phyloP scores from a whole-genome alignment of 2,888 invertebrate genomes.

The Auanema freiburgensis region DNA sequence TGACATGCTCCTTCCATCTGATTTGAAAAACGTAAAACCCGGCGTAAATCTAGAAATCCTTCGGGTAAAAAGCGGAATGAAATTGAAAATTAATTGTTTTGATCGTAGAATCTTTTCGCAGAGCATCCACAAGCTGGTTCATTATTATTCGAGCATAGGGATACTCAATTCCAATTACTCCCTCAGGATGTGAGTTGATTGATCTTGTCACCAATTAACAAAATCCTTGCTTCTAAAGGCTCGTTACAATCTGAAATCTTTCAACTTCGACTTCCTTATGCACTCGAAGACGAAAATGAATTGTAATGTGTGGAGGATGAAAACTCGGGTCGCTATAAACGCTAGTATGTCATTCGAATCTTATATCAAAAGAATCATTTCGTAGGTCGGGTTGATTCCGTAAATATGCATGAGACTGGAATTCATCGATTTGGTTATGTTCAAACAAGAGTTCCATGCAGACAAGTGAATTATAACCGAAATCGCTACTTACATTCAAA shows the following conservation, averaged over 20 bases:
- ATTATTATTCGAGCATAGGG: conserved; percentile 60
- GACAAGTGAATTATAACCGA: conserved; percentile 9
- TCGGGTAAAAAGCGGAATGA: conserved; percentile 27
- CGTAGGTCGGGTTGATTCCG: conserved; percentile 57
- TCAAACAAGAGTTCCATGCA: conserved; percentile 47
- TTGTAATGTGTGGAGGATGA: conserved; percentile 63
- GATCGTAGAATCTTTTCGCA: conserved; percentile 46
- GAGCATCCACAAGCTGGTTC: conserved; percentile 63
- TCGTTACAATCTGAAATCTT: conserved; percentile 42
- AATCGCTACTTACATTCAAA: too few relatives aligned
- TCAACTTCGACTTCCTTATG: conserved; percentile 57
- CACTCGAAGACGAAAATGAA: conserved; percentile 58
- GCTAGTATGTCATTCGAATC: conserved; percentile 47
- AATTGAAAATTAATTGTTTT: background rate
- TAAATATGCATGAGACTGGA: conserved; percentile 64
- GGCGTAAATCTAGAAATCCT: conserved; percentile 52
- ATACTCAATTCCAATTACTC: conserved; percentile 54
- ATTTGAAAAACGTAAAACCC: conserved; percentile 44
- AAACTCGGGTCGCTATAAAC: conserved; percentile 62
- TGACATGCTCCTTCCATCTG: conserved; percentile 59
- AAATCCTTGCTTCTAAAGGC: conserved; percentile 13
- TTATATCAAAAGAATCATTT: background rate
- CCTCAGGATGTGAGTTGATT: conserved; percentile 12
- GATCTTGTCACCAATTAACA: too few relatives aligned
- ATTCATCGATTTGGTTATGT: conserved; percentile 61